These are phyloP conservation scores for Hermetia illucens DNA, from an alignment of 1,140 invertebrate species.

Conservation along the genomic window DNA sequence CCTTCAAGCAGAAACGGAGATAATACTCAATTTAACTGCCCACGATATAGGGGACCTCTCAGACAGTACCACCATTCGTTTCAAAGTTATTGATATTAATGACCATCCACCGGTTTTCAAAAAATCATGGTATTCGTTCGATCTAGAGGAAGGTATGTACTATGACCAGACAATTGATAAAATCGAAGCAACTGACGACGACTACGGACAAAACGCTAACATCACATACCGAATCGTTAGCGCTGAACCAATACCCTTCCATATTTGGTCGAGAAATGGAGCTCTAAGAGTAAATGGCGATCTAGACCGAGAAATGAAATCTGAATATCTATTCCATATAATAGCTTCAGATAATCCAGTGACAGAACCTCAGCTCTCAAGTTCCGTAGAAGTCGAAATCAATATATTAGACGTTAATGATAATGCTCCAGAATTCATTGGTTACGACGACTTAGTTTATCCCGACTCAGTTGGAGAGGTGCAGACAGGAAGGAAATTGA, in stretches of 20 bases:
- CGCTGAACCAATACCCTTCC: slow-evolving; percentile 51
- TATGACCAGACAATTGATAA: slow-evolving; percentile 52
- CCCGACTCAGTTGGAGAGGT: slow-evolving; percentile 15
- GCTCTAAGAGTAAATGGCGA: slow-evolving; percentile 57
- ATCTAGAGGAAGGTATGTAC: slow-evolving; percentile 63
- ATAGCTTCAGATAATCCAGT: slow-evolving; percentile 59
- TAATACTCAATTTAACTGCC: slow-evolving; percentile 61
- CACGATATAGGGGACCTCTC: slow-evolving; percentile 57
- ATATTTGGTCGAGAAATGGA: slow-evolving; percentile 56
- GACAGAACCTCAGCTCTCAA: slow-evolving; percentile 41
- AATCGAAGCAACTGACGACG: slow-evolving; percentile 59
- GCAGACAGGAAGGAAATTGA: slow-evolving; percentile 16
- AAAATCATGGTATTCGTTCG: slow-evolving; percentile 68
- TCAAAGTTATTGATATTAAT: slow-evolving; percentile 64
- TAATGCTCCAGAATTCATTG: slow-evolving; percentile 55
- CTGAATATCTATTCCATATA: slow-evolving; percentile 57
- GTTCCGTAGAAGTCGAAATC: slow-evolving; percentile 60
- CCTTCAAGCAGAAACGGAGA: slow-evolving; percentile 61
- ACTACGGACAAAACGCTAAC: slow-evolving; percentile 61
- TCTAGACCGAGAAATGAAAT: slow-evolving; percentile 61
- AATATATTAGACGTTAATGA: slow-evolving; percentile 71
- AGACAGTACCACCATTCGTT: slow-evolving; percentile 50
- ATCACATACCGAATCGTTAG: slow-evolving; percentile 54
- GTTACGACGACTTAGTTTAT: slow-evolving; percentile 43
- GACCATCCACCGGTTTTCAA: slow-evolving; percentile 73